These are phyloP conservation scores for Pheosia tremula DNA, from an alignment of 2,888 invertebrate species.

Conservation along the genomic window DNA sequence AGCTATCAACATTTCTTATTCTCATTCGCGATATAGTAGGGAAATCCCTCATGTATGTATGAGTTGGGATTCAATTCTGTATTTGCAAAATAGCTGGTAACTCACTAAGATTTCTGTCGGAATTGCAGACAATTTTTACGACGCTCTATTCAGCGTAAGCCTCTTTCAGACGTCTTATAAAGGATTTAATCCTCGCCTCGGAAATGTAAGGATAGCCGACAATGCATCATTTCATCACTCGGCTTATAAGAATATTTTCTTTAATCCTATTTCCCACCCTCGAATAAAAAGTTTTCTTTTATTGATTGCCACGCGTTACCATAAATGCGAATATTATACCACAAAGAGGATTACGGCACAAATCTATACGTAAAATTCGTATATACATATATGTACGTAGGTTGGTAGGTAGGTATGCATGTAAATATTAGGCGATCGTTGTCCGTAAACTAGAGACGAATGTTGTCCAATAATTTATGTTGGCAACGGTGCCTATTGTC, in stretches of 20 bases:
- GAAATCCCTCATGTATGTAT: constrained; percentile 11
- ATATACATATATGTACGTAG: constrained; percentile 13
- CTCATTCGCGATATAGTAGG: constrained; percentile 18
- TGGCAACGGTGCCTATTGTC: constrained; percentile 67
- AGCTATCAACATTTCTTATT: constrained; percentile 25
- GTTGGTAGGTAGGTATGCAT: constrained; percentile 35
- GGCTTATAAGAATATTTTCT: constrained; percentile 27
- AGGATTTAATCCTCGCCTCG: constrained; percentile 58
- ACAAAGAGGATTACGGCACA: constrained; percentile 35
- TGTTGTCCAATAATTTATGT: constrained; percentile 74
- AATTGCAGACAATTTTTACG: constrained; percentile 60
- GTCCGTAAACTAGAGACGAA: constrained; percentile 65
- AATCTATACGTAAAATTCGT: constrained; percentile 28
- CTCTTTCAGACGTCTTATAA: constrained; percentile 63
- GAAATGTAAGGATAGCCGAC: constrained; percentile 53
- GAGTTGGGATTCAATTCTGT: constrained; percentile 13
- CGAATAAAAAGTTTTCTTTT: constrained; percentile 27
- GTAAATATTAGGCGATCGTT: constrained; percentile 66
- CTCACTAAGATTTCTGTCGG: constrained; percentile 34
- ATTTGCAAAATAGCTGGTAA: constrained; percentile 1
- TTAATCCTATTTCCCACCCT: constrained; percentile 28
- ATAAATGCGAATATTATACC: constrained; percentile 27
- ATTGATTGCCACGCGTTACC: constrained; percentile 17
- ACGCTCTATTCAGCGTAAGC: constrained; percentile 65
- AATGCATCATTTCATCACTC: constrained; percentile 55